Conservation (phyloP, 1,140 invertebrate species). For the Pseudomyrmex flavicornis region DNA sequence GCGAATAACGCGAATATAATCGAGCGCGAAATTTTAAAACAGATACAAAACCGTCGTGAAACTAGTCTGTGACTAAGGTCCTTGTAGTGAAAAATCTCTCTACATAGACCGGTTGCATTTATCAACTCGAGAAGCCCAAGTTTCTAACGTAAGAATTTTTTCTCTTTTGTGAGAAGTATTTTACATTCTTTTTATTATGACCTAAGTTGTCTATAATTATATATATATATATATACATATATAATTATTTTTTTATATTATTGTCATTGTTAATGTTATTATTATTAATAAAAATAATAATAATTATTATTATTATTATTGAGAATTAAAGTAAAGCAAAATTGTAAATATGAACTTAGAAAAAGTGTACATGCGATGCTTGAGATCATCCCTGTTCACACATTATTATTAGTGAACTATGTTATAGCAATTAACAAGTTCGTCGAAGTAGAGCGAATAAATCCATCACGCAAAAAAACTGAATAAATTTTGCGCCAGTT, state of each 20-base stretch:
- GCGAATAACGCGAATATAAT: too few relatives aligned
- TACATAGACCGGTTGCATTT: too few relatives aligned
- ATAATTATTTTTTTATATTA: too few relatives aligned
- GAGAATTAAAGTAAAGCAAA: background rate
- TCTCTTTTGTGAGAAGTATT: background rate
- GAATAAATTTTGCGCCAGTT: too few relatives aligned
- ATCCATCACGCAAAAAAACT: too few relatives aligned
- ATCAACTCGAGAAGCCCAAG: too few relatives aligned
- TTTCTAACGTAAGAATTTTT: background rate
- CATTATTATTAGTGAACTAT: conserved; percentile 1
- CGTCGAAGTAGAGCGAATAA: background rate
- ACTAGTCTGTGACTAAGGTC: conserved; percentile 26
- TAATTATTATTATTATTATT: too few relatives aligned
- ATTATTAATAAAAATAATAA: too few relatives aligned
- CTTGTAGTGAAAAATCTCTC: background rate
- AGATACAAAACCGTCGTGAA: conserved; percentile 10
- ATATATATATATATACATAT: too few relatives aligned
- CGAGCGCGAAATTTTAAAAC: background rate
- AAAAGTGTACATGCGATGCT: conserved; percentile 5
- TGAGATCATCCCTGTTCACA: background rate
- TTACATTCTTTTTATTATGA: too few relatives aligned
- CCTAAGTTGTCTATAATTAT: too few relatives aligned
- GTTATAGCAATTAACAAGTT: background rate
- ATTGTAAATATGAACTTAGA: conserved; percentile 15
- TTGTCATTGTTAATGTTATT: too few relatives aligned